Evolutionary conservation across 2,113 vertebrate genomes (phyloP), one percentile per base, ranked within the genome.

Genomic region (Daboia siamensis): DNA sequence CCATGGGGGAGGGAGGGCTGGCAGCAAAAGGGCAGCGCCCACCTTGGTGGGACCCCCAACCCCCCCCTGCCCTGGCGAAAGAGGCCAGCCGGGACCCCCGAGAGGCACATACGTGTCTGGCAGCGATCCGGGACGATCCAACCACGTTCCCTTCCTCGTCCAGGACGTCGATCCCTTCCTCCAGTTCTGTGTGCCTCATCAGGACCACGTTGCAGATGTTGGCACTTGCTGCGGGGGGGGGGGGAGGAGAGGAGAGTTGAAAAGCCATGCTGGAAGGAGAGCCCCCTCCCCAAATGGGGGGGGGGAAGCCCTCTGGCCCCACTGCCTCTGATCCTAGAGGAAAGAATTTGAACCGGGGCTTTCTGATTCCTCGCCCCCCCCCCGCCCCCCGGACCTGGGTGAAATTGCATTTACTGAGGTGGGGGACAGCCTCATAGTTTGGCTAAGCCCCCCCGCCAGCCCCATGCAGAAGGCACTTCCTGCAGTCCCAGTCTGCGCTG

Each of bases 191-290:
- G 94, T 98, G 98, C 90, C 99, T 98, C 99, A 99, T 99, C 95
- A 99, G 98, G 94, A 99, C 98, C 95, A 99, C 98, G 3, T 99
- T 99, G 95, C 99, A 99, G 96, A 99, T 98, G 85, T 99, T 99
- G 95, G 99, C 99, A 94, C 98, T 98, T 20, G 99, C 99, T 99
- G 98, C 5, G 94, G 23, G 96, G 33, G 90, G 80, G 94, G 89
- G 4, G 9, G 94, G 10, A 10, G 95, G 93, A 87, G 85, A 94
- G 86, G 95, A 88, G 93, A 84, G n/a, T n/a, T 80, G 69, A 39
- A 80, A 80, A 39, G 15, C 69, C n/a, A 15, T 80, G n/a, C 69
- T 74, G 13, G n/a, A 74, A 74, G 69, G 5, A 33, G 61, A 64
- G 29, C 61, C 61, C 59, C 24, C 29, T 29, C 12, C 29, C 0